Base-by-base conservation (phyloP, 92 coral and sea anemone species). In the Zoanthus solanderi region DNA sequence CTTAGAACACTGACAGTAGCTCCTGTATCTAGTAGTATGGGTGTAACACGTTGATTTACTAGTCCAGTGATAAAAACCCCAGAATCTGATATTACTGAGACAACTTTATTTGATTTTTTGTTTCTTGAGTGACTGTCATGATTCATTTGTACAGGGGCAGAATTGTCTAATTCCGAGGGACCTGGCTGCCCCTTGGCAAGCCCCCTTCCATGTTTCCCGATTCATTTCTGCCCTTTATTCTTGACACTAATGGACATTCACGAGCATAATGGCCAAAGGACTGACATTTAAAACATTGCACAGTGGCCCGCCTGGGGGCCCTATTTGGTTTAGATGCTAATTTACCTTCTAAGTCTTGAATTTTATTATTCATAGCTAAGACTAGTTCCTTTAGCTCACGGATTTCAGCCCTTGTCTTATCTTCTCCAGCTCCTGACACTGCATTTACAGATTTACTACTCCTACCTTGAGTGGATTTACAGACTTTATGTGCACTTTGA, bases 21-120 rank as follows among this genome's bases (percentile, higher is more conserved):
- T 47, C 92, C 91, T 60, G 92, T 86, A 78, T 89, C 90, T 28
- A 79, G 54, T 34, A 92, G 73, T 63, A 92, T 68, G 83, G 86
- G 48, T 42, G 85, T 85, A 9, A 60, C 56, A 32, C 56, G 18
- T 76, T 90, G 90, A 56, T 86, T 87, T 18, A 90, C 84, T 66
- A 81, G 58, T 34, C 89, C 93, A 10, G 89, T 65, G 53, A 86
- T 44, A 83, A 80, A 90, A 32, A 92, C 76, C 46, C 92, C 91
- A 34, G 91, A 71, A 68, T 75, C 78, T 60, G 67, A 78, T 79
- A 75, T 75, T 9, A 30, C 72, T 44, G 78, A 80, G 37, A 58
- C 66, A 17, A 58, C 66, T 15, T 47, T 13, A 57, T 13, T 65
- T 50, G 42, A 37, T 34, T 9, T 50, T 31, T 42, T 66, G 29